Evolutionary conservation across 2,888 invertebrate species (phyloP).

Genomic region (Ochropleura leucogaster): DNA sequence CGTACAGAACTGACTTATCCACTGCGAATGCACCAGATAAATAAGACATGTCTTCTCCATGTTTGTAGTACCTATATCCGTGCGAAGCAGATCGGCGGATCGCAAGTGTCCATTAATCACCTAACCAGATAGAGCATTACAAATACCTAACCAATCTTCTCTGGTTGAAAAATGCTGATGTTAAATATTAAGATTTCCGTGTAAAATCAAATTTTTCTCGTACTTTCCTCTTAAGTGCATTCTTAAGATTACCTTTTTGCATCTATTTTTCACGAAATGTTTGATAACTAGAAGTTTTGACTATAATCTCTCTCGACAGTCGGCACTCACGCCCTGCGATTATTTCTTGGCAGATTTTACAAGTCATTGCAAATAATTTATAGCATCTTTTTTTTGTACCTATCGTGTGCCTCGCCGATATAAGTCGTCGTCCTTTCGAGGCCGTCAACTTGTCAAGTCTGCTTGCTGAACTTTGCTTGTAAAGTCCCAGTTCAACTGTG

Average conservation of each 20-base stretch:
- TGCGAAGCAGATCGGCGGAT: too few relatives aligned
- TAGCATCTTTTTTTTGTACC: neutral
- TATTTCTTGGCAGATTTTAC: neutral
- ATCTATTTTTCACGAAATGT: neutral
- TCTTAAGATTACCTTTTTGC: neutral
- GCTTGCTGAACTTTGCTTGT: conserved; percentile 9
- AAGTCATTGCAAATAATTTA: neutral
- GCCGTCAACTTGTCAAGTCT: neutral
- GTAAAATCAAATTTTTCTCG: neutral
- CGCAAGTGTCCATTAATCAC: too few relatives aligned
- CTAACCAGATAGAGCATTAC: too few relatives aligned
- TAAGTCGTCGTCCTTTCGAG: neutral
- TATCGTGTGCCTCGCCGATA: neutral
- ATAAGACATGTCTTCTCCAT: too few relatives aligned
- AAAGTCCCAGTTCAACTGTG: too few relatives aligned
- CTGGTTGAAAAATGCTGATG: too few relatives aligned
- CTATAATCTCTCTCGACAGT: neutral
- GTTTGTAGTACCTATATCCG: too few relatives aligned
- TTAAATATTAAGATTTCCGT: neutral
- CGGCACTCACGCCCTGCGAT: neutral
- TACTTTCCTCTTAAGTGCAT: neutral
- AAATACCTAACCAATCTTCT: too few relatives aligned
- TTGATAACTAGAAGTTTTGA: neutral
- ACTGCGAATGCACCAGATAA: too few relatives aligned
- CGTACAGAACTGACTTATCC: too few relatives aligned